Conservation (phyloP, 2,797 vertebrate genomes). For the Ptychadena robeensis region DNA sequence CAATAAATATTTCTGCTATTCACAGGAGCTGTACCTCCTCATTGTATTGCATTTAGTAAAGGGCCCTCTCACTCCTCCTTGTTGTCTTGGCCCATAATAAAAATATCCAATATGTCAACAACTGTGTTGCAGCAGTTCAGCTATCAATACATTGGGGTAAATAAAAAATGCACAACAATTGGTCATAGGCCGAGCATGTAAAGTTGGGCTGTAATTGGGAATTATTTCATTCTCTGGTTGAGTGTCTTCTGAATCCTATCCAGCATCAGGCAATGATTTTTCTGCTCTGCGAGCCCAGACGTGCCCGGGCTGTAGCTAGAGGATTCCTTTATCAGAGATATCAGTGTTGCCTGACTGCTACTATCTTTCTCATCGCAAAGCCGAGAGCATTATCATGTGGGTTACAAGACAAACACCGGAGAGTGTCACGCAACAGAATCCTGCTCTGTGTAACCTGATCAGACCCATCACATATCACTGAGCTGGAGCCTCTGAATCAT, state of each 20-base stretch:
- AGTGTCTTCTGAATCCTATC: neutral
- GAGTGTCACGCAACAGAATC: slow-evolving; percentile 43
- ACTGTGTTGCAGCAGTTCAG: too few relatives aligned
- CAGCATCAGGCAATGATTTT: slow-evolving; percentile 8
- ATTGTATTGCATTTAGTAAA: too few relatives aligned
- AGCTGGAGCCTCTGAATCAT: neutral
- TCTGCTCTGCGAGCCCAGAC: slow-evolving; percentile 8
- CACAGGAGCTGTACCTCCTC: too few relatives aligned
- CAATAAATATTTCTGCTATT: too few relatives aligned
- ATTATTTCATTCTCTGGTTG: neutral
- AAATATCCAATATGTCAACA: too few relatives aligned
- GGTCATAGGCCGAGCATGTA: neutral
- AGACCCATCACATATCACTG: slow-evolving; percentile 16
- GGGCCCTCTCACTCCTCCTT: too few relatives aligned
- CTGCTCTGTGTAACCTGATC: slow-evolving; percentile 32
- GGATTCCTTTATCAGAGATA: slow-evolving; percentile 8
- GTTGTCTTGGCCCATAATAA: too few relatives aligned
- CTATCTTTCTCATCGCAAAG: slow-evolving; percentile 22
- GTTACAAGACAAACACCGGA: slow-evolving; percentile 24
- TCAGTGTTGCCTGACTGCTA: slow-evolving; percentile 4
- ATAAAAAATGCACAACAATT: neutral
- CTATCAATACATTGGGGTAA: neutral
- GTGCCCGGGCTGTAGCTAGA: neutral
- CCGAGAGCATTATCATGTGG: slow-evolving; percentile 33
- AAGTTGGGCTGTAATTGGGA: neutral